A percentile compares a stretch with the other conserved stretches of the same genome.
Evolutionary conservation across 2,113 vertebrate genomes (phyloP).

Genomic region (Salvator merianae): DNA sequence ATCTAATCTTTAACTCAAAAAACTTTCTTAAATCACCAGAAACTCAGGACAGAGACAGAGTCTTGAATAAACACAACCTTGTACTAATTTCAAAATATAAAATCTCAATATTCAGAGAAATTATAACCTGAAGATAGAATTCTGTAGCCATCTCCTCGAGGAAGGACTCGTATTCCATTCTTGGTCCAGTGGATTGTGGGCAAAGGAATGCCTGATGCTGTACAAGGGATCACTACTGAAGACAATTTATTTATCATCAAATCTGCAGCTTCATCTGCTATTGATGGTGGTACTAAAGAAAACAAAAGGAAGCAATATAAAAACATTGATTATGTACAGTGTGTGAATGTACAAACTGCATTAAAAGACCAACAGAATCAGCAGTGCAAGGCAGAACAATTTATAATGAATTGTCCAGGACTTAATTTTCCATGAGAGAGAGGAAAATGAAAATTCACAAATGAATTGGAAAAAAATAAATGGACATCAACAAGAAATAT

Average conservation of each 20-base stretch:
- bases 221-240: slow-evolving; percentile 87
- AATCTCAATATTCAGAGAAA: not conserved
- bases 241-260: slow-evolving; percentile 85
- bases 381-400: no score
- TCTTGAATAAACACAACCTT: no score
- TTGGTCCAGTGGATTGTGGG: slow-evolving; percentile 91
- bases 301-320: slow-evolving; percentile 18
- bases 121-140: slow-evolving; percentile 87
- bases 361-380: not conserved
- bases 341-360: not conserved
- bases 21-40: no score
- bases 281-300: slow-evolving; percentile 89
- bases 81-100: not conserved
- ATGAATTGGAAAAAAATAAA: no score
- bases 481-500: no score
- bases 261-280: slow-evolving; percentile 92
- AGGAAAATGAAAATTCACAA: no score
- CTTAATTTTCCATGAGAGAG: no score
- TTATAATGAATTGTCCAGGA: no score
- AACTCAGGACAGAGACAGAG: no score
- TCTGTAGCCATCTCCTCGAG: slow-evolving; percentile 81
- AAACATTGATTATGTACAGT: not conserved
- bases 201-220: slow-evolving; percentile 85
- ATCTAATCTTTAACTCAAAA: no score
- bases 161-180: slow-evolving; percentile 81